Conservation (phyloP, 2,113 vertebrate genomes). For the Heteronetta atricapilla region DNA sequence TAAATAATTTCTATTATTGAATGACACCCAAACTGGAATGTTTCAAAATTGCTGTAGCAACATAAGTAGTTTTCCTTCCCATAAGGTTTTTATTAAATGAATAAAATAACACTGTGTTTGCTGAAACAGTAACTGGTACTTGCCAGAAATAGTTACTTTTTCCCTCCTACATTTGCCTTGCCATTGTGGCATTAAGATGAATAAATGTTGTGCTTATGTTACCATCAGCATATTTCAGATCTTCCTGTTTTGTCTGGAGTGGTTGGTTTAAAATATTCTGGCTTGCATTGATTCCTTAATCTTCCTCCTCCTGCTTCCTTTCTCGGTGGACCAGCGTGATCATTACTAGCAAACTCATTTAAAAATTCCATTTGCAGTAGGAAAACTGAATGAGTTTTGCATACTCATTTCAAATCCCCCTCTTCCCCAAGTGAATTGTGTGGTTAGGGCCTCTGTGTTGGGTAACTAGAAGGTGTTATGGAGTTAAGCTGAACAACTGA, state of each 20-base stretch:
- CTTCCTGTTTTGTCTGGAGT: background rate
- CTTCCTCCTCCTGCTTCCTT: background rate
- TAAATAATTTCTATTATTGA: background rate
- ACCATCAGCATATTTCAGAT: background rate
- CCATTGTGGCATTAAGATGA: background rate
- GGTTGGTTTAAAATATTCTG: background rate
- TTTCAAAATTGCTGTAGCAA: background rate
- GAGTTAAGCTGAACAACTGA: background rate
- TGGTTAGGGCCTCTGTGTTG: background rate
- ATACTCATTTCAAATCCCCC: background rate
- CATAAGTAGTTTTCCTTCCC: background rate
- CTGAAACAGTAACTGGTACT: background rate
- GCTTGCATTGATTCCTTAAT: background rate
- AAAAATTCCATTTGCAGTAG: background rate
- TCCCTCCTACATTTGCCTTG: background rate
- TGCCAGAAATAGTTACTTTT: background rate
- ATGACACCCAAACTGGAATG: background rate
- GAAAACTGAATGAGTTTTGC: background rate
- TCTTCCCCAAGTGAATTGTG: background rate
- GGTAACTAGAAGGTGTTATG: background rate
- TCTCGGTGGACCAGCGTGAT: background rate
- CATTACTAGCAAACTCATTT: background rate
- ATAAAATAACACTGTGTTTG: background rate
- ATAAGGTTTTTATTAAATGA: background rate
- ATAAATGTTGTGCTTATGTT: background rate